A percentile compares a stretch with the other conserved stretches of the same genome.
Evolutionary conservation across 2,888 invertebrate genomes (phyloP).

Genomic region (Ganaspis brasiliensis): DNA sequence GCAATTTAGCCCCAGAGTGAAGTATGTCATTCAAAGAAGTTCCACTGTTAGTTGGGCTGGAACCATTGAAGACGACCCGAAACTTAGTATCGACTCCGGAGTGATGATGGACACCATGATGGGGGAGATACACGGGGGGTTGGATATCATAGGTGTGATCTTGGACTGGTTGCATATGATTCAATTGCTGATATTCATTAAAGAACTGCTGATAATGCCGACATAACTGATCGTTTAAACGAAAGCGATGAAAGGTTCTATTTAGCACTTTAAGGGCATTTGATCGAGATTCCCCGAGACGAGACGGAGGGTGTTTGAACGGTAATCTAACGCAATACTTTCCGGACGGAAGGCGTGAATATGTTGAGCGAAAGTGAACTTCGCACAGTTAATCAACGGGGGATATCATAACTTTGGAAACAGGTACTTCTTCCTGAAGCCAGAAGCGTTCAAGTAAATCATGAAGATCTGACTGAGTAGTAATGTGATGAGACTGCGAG

Average conservation of each 20-base stretch:
- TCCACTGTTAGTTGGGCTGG: background rate
- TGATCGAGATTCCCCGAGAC: background rate
- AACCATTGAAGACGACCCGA: background rate
- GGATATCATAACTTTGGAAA: background rate
- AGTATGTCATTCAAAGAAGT: background rate
- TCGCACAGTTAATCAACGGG: background rate
- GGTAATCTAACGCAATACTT: background rate
- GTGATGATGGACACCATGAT: background rate
- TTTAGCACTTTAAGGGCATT: background rate
- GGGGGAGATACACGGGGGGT: background rate
- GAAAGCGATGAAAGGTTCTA: background rate
- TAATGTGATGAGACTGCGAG: too few relatives aligned
- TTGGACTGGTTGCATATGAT: background rate
- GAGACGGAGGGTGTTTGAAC: background rate
- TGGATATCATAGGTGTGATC: too few relatives aligned
- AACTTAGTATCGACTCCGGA: background rate
- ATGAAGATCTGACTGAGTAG: too few relatives aligned
- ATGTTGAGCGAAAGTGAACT: background rate
- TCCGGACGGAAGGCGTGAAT: background rate
- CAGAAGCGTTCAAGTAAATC: too few relatives aligned
- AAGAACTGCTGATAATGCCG: background rate
- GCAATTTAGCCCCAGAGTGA: background rate
- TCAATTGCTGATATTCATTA: background rate
- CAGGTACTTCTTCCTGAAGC: background rate
- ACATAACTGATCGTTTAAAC: background rate